phyloP scores from a whole-genome alignment of 2,797 vertebrate species.

The Onychomys leucogaster region DNA sequence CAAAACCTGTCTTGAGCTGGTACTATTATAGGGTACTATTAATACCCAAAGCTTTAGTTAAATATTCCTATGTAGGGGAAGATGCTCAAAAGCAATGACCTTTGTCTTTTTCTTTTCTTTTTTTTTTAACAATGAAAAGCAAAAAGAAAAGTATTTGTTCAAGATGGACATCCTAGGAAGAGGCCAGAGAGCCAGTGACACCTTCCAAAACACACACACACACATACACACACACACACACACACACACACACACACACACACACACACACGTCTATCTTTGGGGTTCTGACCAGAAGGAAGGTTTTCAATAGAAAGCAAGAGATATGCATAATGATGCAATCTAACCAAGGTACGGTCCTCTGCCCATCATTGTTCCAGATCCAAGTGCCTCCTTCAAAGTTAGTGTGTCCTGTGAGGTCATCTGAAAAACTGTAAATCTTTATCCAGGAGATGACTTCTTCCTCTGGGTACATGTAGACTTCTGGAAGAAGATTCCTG shows the following conservation, averaged over 20 bases:
- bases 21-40: not conserved
- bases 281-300: not conserved
- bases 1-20: not conserved
- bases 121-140: not conserved
- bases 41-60: slow-evolving; percentile 19
- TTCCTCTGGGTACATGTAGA: not conserved
- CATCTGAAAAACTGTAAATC: not conserved
- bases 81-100: not conserved
- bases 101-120: too few relatives aligned
- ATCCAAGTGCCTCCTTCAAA: not conserved
- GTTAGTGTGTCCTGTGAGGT: not conserved
- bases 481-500: not conserved
- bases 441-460: not conserved
- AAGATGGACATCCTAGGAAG: not conserved
- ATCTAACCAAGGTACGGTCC: not conserved
- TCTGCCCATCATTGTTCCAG: not conserved
- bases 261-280: not conserved
- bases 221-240: not conserved
- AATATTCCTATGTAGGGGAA: slow-evolving; percentile 34
- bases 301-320: not conserved
- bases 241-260: not conserved
- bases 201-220: not conserved
- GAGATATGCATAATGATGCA: not conserved
- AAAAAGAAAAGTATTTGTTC: not conserved
- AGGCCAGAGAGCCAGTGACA: not conserved